Evolutionary conservation across 2,113 vertebrate genomes (phyloP).

Genomic region (Peromyscus maniculatus): DNA sequence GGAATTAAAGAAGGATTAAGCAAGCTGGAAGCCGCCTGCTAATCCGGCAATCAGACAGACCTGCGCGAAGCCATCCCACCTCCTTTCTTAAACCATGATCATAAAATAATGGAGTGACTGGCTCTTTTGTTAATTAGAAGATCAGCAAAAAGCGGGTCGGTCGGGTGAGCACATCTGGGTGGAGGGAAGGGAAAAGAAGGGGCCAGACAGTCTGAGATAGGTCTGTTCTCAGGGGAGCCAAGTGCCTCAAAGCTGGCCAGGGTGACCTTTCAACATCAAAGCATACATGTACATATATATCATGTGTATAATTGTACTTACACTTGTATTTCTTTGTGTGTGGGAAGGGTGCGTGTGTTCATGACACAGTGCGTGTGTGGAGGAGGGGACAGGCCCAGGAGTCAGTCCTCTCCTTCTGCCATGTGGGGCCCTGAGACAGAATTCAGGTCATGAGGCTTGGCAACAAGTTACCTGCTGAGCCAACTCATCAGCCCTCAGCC

Average conservation of each 20-base stretch:
- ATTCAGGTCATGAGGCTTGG: not conserved
- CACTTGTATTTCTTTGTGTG: not conserved
- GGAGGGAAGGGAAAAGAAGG: not conserved
- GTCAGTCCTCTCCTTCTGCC: not conserved
- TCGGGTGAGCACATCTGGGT: not conserved
- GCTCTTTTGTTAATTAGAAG: slow-evolving; percentile 74
- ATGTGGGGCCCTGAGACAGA: not conserved
- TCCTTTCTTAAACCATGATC: slow-evolving; percentile 66
- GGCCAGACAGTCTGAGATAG: not conserved
- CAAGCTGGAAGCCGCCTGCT: slow-evolving; percentile 44
- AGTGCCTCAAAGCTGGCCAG: fast-evolving
- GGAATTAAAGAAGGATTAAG: slow-evolving; percentile 79
- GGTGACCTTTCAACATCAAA: not conserved
- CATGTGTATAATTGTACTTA: too few species aligned
- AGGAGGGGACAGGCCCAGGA: not conserved
- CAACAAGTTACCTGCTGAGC: not conserved
- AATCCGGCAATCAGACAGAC: slow-evolving; percentile 75
- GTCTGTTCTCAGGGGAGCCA: not conserved
- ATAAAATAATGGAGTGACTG: slow-evolving; percentile 36
- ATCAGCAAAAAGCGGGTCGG: slow-evolving; percentile 55
- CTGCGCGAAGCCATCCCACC: slow-evolving; percentile 46
- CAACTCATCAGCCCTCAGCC: not conserved
- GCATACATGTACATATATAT: too few species aligned
- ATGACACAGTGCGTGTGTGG: not conserved
- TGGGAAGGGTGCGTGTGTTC: not conserved